phyloP scores from a whole-genome alignment of 2,888 invertebrate species.

The Leucophenga montana region DNA sequence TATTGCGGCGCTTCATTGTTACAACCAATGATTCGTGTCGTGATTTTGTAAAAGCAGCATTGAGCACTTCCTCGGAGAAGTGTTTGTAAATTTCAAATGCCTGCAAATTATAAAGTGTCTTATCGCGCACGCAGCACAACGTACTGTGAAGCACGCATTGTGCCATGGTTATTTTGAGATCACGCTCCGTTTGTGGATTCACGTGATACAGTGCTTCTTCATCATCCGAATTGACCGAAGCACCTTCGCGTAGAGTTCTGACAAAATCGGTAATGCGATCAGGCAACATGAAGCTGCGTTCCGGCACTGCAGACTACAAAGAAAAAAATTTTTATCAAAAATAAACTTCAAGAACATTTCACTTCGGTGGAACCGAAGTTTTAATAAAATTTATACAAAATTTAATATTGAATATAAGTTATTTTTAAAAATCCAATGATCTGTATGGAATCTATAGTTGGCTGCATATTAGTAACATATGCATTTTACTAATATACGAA shows the following conservation, averaged over 20 bases:
- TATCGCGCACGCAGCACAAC: constrained; percentile 77
- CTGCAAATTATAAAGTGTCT: constrained; percentile 79
- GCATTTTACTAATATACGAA: too few species aligned
- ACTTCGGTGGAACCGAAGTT: too few species aligned
- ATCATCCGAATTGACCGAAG: constrained; percentile 48
- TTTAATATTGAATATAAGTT: too few species aligned
- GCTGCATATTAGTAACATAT: too few species aligned
- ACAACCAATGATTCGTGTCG: constrained; percentile 78
- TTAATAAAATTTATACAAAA: too few species aligned
- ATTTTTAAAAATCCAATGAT: too few species aligned
- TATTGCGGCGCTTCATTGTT: constrained; percentile 70
- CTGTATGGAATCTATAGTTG: too few species aligned
- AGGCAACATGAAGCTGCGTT: constrained; percentile 62
- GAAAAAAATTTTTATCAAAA: neutral
- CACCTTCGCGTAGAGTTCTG: constrained; percentile 52
- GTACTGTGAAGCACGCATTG: constrained; percentile 78
- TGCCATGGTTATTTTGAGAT: constrained; percentile 61
- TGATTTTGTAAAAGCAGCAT: constrained; percentile 77
- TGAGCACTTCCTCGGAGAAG: constrained; percentile 79
- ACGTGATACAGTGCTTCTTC: constrained; percentile 53
- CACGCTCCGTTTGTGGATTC: constrained; percentile 61
- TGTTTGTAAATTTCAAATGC: constrained; percentile 82
- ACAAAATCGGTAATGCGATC: constrained; percentile 67
- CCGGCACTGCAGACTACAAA: constrained; percentile 38
- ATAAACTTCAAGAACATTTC: neutral